These are phyloP conservation scores for Melanophora roralis DNA, from an alignment of 2,888 invertebrate species.

Conservation along the genomic window DNA sequence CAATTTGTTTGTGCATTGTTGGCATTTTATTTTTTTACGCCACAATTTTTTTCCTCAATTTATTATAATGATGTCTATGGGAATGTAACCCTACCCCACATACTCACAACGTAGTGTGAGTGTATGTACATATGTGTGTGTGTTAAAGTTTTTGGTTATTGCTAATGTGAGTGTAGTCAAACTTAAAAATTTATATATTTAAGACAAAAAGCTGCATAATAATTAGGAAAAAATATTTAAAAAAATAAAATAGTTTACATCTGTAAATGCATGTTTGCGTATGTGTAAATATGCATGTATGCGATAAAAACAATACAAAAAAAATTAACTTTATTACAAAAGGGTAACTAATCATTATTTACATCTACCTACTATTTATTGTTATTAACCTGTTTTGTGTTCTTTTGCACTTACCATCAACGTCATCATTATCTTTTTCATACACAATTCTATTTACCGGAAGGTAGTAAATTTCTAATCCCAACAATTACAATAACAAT, in stretches of 20 bases:
- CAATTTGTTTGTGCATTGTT: neutral
- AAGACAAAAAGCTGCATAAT: conserved; percentile 23
- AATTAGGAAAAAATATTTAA: neutral
- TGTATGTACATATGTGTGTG: neutral
- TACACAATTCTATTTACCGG: conserved; percentile 32
- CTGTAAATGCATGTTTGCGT: neutral
- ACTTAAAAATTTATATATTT: conserved; percentile 9
- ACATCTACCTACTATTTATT: neutral
- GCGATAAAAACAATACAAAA: neutral
- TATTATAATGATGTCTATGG: conserved; percentile 41
- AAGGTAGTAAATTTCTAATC: conserved; percentile 13
- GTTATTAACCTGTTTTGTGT: neutral
- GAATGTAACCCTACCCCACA: conserved; percentile 48
- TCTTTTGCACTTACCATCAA: no score
- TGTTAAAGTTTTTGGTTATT: neutral
- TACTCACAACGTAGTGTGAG: neutral
- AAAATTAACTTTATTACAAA: neutral
- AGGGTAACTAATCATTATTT: neutral
- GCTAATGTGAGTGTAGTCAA: conserved; percentile 16
- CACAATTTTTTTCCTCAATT: neutral
- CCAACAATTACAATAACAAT: neutral
- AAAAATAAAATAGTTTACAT: neutral
- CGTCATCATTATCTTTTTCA: neutral
- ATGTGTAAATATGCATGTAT: neutral
- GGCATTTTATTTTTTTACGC: conserved; percentile 2